Base-by-base conservation (phyloP, 2,113 vertebrate genomes). In the Boulengerochromis microlepis region DNA sequence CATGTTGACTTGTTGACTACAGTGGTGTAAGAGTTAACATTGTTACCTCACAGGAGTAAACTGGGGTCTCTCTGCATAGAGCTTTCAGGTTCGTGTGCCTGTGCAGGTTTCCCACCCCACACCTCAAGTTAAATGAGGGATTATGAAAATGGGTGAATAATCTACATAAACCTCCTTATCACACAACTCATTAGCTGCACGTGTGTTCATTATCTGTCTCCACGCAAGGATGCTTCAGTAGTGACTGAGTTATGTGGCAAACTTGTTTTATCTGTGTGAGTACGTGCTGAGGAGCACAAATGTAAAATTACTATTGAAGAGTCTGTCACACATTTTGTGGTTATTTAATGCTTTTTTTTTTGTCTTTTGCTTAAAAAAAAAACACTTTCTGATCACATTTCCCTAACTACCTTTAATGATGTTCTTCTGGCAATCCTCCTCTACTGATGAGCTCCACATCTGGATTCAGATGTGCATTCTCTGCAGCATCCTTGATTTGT, bases 31-130 rank as follows among this genome's bases (percentile, higher is more conserved):
- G 35, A 22, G 64, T 40, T 40, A 69, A 35, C 0, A 40, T 22
- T 40, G 7, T 69, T 69, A 0, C 11, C 66, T 24, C n/a, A 6
- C n/a, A 71, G 35, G 35, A 71, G 1, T 0, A 71, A 71, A 42
- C 64, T 71, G 64, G 12, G 7, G n/a, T 40, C n/a, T 69, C 35
- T 40, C 35, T 71, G 7, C n/a, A 40, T 15, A 40, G n/a, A 24
- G 19, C 35, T 69, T 69, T n/a, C 64, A 69, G 33, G 64, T 15
- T 1, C 0, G 1, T 69, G n/a, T 69, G 35, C 19, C 0, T 71
- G 38, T 71, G 7, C 35, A 40, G 35, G 64, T 42, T 24, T 2
- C 38, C 38, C 38, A 26, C n/a, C 11, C 2, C 64, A 22, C 38
- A 42, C 64, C 19, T 69, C 35, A 22, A 69, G 35, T 69, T 40